Conservation (phyloP, 2,888 invertebrate species). For the Linnaemya tessellans region DNA sequence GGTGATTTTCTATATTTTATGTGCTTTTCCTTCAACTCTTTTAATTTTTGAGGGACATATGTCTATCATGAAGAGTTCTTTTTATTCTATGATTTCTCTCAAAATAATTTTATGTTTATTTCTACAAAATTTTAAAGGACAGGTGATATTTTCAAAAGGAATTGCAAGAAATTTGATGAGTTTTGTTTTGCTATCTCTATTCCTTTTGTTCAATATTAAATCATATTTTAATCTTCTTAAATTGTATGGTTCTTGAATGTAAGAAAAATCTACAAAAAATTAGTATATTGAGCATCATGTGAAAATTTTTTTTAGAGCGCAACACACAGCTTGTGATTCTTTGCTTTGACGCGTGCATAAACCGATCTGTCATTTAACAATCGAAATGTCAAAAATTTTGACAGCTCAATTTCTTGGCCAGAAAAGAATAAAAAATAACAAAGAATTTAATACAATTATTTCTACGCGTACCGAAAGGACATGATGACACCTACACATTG, state of each 20-base stretch:
- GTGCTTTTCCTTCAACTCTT: slow-evolving; percentile 52
- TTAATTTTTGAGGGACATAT: slow-evolving; percentile 64
- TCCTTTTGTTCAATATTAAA: slow-evolving; percentile 36
- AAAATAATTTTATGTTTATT: slow-evolving; percentile 12
- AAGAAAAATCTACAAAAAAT: slow-evolving; percentile 22
- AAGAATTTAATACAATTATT: slow-evolving; percentile 59
- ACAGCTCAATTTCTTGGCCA: slow-evolving; percentile 79
- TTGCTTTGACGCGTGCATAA: slow-evolving; percentile 67
- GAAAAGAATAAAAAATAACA: slow-evolving; percentile 42
- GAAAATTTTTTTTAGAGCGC: slow-evolving; percentile 42
- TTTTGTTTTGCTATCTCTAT: slow-evolving; percentile 39
- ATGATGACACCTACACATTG: slow-evolving; percentile 66
- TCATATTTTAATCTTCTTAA: slow-evolving; percentile 69
- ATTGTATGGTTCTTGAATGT: slow-evolving; percentile 64
- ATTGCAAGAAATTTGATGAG: slow-evolving; percentile 29
- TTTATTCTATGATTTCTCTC: slow-evolving; percentile 35
- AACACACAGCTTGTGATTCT: slow-evolving; percentile 44
- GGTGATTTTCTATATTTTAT: slow-evolving; percentile 62
- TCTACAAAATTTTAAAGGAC: slow-evolving; percentile 44
- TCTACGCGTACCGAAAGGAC: slow-evolving; percentile 51
- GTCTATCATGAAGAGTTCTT: slow-evolving; percentile 62
- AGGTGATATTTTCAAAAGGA: slow-evolving; percentile 60
- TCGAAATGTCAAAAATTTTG: slow-evolving; percentile 83
- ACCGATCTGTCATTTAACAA: slow-evolving; percentile 76
- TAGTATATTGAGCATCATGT: slow-evolving; percentile 59